Conservation (phyloP, 53 echinoderm and acorn worm genomes). For the Henricia sp. region DNA sequence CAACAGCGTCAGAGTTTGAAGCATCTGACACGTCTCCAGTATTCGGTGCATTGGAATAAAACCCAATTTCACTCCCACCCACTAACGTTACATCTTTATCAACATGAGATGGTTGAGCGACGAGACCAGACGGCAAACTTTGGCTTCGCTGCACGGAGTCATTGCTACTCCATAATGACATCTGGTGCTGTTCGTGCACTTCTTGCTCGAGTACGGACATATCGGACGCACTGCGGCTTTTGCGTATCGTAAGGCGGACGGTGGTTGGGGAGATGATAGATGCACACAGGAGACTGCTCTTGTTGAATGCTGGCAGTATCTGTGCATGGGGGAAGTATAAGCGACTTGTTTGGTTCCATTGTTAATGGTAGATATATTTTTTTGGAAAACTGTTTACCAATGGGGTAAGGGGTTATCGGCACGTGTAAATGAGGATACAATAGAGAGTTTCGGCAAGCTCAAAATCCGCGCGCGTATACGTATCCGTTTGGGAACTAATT, state of each 20-base stretch:
- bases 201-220: constrained; percentile 27
- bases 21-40: not conserved
- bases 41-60: not conserved
- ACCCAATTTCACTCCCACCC: constrained; percentile 8
- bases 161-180: not conserved
- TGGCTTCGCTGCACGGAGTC: constrained; percentile 12
- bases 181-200: not conserved
- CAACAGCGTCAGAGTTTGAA: not conserved
- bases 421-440: no score
- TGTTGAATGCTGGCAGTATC: not conserved
- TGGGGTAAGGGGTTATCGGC: no score
- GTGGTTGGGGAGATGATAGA: constrained; percentile 44
- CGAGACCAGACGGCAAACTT: constrained; percentile 8
- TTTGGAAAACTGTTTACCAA: no score
- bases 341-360: no score
- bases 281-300: constrained; percentile 12
- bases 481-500: no score
- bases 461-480: no score
- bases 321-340: not conserved
- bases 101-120: not conserved
- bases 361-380: no score
- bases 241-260: constrained; percentile 28
- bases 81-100: not conserved
- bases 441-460: no score
- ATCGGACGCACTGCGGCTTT: constrained; percentile 32